Percentiles rank a stretch among this genome's conserved stretches.
phyloP scores from a whole-genome alignment of 2,797 vertebrate genomes.

The Scleropages formosus region DNA sequence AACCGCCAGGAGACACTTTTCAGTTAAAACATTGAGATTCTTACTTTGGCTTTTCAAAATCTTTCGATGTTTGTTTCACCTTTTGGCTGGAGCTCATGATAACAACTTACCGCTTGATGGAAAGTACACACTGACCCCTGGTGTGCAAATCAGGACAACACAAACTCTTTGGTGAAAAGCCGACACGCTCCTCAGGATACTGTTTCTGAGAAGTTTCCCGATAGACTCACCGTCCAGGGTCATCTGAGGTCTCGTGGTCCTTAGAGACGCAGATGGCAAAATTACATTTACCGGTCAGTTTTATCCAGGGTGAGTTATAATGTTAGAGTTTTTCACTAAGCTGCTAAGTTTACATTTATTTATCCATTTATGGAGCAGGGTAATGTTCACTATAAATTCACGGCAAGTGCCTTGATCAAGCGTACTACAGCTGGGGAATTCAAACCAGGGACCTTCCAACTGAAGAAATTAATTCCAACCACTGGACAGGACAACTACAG shows the following conservation, averaged over 20 bases:
- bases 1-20: neutral
- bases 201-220: neutral
- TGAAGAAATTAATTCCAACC: too few relatives aligned
- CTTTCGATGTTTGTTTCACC: neutral
- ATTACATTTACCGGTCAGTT: too few relatives aligned
- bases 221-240: neutral
- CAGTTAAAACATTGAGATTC: neutral
- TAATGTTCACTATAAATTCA: too few relatives aligned
- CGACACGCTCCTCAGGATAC: neutral
- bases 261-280: too few relatives aligned
- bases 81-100: neutral
- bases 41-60: neutral
- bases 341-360: too few relatives aligned
- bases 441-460: too few relatives aligned
- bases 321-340: too few relatives aligned
- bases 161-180: neutral
- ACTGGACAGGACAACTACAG: too few relatives aligned
- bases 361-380: too few relatives aligned
- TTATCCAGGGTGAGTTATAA: too few relatives aligned
- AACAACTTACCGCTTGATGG: neutral
- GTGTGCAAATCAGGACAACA: constrained; percentile 37
- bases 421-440: too few relatives aligned
- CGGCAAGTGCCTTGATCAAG: too few relatives aligned
- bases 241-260: neutral
- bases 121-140: constrained; percentile 41